Evolutionary conservation across 2,888 invertebrate species (phyloP).

Genomic region (Andrena camellia): DNA sequence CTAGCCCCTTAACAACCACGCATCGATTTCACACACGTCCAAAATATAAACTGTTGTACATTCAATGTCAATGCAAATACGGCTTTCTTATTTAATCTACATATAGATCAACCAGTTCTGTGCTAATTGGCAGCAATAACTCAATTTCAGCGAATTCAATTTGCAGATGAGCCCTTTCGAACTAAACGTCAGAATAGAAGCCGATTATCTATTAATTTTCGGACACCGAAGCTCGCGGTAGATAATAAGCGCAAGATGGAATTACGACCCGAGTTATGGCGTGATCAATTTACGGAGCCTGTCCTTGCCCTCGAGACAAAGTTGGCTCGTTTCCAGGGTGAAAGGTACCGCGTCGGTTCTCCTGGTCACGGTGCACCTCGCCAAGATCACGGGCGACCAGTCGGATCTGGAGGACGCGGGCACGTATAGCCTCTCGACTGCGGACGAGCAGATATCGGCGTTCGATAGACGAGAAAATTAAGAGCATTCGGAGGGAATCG

Average conservation of each 20-base stretch:
- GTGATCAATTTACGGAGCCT: constrained; percentile 52
- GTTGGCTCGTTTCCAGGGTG: constrained; percentile 70
- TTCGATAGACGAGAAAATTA: constrained; percentile 47
- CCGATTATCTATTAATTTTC: too few species aligned
- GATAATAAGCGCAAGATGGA: background rate
- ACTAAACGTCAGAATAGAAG: too few species aligned
- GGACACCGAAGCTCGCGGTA: too few species aligned
- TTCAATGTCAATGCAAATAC: too few species aligned
- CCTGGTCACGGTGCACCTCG: constrained; percentile 46
- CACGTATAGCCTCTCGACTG: constrained; percentile 8
- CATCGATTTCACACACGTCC: too few species aligned
- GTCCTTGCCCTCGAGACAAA: constrained; percentile 71
- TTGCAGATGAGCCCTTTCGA: too few species aligned
- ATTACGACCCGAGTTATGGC: constrained; percentile 20
- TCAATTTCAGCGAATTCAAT: too few species aligned
- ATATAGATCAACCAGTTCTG: too few species aligned
- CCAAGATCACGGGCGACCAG: constrained; percentile 68
- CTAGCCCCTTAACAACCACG: too few species aligned
- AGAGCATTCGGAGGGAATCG: constrained; percentile 34
- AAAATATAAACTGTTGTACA: too few species aligned
- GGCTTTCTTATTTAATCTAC: too few species aligned
- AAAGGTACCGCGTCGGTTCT: constrained; percentile 57
- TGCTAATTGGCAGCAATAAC: too few species aligned
- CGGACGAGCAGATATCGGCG: constrained; percentile 50
- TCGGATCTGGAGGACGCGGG: constrained; percentile 29